These are phyloP conservation scores for Magallana nippona DNA, from an alignment of 2,888 invertebrate genomes.

Conservation along the genomic window DNA sequence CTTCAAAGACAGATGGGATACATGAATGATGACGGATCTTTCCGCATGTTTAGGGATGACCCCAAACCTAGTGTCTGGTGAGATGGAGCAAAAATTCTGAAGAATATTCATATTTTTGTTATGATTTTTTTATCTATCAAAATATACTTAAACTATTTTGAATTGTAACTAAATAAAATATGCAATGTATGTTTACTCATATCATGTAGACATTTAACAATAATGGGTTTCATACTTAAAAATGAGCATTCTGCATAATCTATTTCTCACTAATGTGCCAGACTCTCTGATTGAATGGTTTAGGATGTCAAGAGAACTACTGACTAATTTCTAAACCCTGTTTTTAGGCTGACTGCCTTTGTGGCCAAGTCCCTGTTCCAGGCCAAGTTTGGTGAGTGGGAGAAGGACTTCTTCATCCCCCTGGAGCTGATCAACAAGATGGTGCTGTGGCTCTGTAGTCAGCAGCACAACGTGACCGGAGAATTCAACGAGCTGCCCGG, in stretches of 20 bases:
- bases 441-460: slow-evolving; percentile 91
- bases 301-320: no score
- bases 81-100: slow-evolving; percentile 63
- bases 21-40: slow-evolving; percentile 94
- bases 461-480: slow-evolving; percentile 89
- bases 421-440: slow-evolving; percentile 91
- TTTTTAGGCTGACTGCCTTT: slow-evolving; percentile 91
- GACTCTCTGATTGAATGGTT: no score
- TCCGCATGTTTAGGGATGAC: slow-evolving; percentile 88
- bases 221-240: no score
- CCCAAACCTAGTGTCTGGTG: slow-evolving; percentile 89
- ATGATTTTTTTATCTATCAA: no score
- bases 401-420: slow-evolving; percentile 96
- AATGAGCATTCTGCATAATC: no score
- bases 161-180: no score
- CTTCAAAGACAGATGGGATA: slow-evolving; percentile 95
- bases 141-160: no score
- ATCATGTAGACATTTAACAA: no score
- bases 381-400: slow-evolving; percentile 97
- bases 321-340: no score
- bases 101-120: no score
- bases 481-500: slow-evolving; percentile 83
- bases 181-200: no score
- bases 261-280: no score
- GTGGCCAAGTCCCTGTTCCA: slow-evolving; percentile 93